phyloP scores from a whole-genome alignment of 2,888 invertebrate genomes.

The Omphaloscelis lunosa region DNA sequence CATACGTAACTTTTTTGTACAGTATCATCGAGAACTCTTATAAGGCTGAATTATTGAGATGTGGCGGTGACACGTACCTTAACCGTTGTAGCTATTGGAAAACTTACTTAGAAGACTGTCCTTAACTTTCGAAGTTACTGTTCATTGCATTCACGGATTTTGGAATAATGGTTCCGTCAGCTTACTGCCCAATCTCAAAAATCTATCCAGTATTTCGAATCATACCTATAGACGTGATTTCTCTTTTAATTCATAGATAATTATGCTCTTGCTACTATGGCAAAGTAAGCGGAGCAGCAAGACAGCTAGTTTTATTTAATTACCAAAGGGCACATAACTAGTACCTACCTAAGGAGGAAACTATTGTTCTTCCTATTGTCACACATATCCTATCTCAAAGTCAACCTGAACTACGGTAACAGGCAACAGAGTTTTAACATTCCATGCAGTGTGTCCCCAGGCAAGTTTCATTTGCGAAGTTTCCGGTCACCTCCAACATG shows the following conservation, averaged over 20 bases:
- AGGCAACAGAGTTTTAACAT: slow-evolving; percentile 10
- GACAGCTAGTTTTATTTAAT: slow-evolving; percentile 1
- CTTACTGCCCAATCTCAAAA: background rate
- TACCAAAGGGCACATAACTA: background rate
- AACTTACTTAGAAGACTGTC: background rate
- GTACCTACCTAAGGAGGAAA: background rate
- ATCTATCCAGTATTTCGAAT: background rate
- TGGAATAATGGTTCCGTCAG: background rate
- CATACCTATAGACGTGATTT: background rate
- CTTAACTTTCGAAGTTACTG: background rate
- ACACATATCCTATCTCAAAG: background rate
- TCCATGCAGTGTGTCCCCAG: background rate
- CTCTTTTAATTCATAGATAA: background rate
- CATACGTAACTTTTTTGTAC: background rate
- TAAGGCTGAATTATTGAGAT: background rate
- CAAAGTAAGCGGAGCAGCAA: background rate
- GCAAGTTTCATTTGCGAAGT: slow-evolving; percentile 21
- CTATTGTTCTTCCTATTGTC: background rate
- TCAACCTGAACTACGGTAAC: background rate
- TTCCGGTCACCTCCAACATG: background rate
- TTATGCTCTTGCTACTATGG: background rate
- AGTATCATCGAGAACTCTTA: background rate
- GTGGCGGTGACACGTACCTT: too few species aligned
- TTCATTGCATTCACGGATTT: background rate
- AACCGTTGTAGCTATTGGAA: background rate